Percentiles rank a stretch among this genome's conserved stretches.
phyloP scores from a whole-genome alignment of 2,113 vertebrate genomes.

The Crotalus tigris region DNA sequence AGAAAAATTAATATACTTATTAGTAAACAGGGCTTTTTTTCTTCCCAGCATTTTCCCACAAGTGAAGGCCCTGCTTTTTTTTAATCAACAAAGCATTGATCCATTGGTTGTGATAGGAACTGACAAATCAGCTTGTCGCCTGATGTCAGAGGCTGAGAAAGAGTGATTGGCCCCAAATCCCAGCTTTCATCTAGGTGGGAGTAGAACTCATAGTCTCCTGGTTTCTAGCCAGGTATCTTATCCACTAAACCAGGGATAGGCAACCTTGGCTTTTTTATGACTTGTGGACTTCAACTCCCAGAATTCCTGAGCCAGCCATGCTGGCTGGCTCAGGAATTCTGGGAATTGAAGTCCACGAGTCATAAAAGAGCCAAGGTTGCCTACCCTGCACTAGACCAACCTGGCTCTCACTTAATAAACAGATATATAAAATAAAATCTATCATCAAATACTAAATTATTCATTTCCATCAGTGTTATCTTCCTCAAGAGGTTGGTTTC shows the following conservation, averaged over 20 bases:
- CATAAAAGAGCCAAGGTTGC: too few species aligned
- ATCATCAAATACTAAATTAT: conserved; percentile 9
- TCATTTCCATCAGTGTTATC: background rate
- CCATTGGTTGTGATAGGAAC: background rate
- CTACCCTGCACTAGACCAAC: too few species aligned
- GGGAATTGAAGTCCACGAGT: too few species aligned
- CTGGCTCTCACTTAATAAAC: background rate
- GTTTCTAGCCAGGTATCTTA: background rate
- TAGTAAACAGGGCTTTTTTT: background rate
- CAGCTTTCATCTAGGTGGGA: background rate
- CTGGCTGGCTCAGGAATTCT: too few species aligned
- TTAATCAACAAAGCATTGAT: background rate
- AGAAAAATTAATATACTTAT: conserved; percentile 5
- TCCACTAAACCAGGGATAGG: background rate
- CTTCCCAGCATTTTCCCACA: background rate
- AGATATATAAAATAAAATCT: conserved; percentile 13
- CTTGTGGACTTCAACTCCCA: too few species aligned
- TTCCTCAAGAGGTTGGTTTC: background rate
- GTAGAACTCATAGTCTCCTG: background rate
- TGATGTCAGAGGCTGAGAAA: background rate
- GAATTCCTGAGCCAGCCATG: too few species aligned
- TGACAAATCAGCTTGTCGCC: background rate
- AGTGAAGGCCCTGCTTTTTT: background rate
- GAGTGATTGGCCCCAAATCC: background rate
- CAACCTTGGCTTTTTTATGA: too few species aligned